Base-by-base conservation (phyloP, 2,797 vertebrate species). In the Propithecus perrieri region DNA sequence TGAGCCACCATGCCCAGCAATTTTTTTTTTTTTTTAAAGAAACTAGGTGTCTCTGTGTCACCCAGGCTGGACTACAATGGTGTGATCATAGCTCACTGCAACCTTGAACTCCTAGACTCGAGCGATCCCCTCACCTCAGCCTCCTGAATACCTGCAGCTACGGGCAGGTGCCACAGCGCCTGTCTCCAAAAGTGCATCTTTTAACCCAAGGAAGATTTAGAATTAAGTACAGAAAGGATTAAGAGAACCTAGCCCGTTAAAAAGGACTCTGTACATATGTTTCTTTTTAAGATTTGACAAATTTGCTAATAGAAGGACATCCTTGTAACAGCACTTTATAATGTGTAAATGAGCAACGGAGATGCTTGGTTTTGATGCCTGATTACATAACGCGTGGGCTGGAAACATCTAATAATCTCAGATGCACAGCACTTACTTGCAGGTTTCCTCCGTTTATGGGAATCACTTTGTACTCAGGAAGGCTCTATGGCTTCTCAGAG, bases 201-300 rank as follows among this genome's bases (percentile, higher is more conserved):
- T 76, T 50, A 85, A 59, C 41, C n/a, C 46, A 33, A 65, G 43
- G 59, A 87, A 96, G 59, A 76, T 83, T 75, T 8, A 90, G 63
- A n/a, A 65, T 65, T 65, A 65, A 69, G 50, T 71, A n/a, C 0
- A 50, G n/a, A 35, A 35, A 33, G 7, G 22, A 26, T 85, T 10
- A 50, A 35, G 87, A 14, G 35, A 74, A 57, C 43, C 38, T 67
- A 57, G 65, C n/a, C n/a, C 18, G 33, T 50, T 50, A 57, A 57
- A 84, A 57, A 57, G 30, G 14, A 75, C 43, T 61, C 43, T 43
- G 24, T 65, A 65, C 30, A 14, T 30, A 18, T n/a, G 63, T 65
- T 65, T 65, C 63, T 65, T 65, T 65, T 26, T 9, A 89, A 48
- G 6, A 33, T 59, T 48, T 17, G 61, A 88, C 89, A 84, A 76